phyloP scores from a whole-genome alignment of 35 echinoderm and acorn worm species.

The Lytechinus variegatus region DNA sequence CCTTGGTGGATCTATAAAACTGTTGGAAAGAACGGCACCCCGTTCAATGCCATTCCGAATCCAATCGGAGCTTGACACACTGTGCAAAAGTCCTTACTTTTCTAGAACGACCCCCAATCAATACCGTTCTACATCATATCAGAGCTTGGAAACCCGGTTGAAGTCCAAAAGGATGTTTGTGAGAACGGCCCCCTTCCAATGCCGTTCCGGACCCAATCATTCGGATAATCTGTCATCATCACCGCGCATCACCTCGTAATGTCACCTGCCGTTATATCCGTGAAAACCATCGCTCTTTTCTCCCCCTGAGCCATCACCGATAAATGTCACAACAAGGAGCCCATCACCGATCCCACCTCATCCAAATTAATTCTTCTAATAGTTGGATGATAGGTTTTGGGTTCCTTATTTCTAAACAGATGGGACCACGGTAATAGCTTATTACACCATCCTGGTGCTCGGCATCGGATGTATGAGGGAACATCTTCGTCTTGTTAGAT shows the following conservation, averaged over 20 bases:
- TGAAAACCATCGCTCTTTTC: background rate
- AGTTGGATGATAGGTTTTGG: background rate
- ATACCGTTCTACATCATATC: no score
- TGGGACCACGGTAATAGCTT: background rate
- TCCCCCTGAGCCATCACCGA: background rate
- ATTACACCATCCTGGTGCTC: no score
- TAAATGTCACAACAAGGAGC: background rate
- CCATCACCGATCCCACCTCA: background rate
- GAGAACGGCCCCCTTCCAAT: background rate
- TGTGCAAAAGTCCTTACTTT: no score
- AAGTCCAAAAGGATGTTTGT: background rate
- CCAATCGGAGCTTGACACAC: no score
- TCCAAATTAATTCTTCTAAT: background rate
- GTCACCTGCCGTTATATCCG: background rate
- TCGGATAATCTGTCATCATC: background rate
- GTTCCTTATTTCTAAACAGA: background rate
- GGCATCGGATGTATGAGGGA: background rate
- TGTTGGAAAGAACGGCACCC: no score
- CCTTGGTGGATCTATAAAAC: no score
- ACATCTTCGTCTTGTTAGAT: background rate
- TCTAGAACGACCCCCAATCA: no score
- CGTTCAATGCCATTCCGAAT: no score
- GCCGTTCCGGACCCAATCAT: background rate
- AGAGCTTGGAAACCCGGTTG: no score
- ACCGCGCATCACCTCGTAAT: background rate